Evolutionary conservation across 2,797 vertebrate species (phyloP), one percentile per base, ranked within the genome.

Genomic region (Hipposideros larvatus): DNA sequence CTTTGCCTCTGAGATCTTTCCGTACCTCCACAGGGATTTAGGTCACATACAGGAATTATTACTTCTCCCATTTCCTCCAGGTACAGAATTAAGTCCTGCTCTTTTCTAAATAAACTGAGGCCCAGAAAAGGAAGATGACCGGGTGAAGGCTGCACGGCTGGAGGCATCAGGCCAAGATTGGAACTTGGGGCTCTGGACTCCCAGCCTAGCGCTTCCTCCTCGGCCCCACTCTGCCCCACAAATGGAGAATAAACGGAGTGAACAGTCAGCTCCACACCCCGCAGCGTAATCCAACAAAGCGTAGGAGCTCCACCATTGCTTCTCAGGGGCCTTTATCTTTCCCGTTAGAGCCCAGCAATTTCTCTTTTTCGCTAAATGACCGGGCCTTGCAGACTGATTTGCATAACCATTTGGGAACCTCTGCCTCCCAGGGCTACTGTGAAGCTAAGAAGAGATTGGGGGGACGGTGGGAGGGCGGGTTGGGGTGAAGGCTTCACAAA

Each of bases 81-180:
- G 6, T 53, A 0, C 28, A 74, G n/a, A 65, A 94, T 83, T 90
- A n/a, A 8, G 26, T 80, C 80, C 43, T 87, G 31, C 19, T 66
- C 28, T 93, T 91, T 79, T 55, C 55, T 51, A 79, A 46, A 51
- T 31, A 65, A 53, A 61, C 15, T 55, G 46, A 84, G 37, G 46
- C 4, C 2, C n/a, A 15, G 31, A 66, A 82, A 95, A 73, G 51
- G 21, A 86, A 92, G 48, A 61, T 48, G 13, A 75, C 2, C 26
- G 26, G 24, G 37, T 19, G 9, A 93, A 74, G 46, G 8, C 4
- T 4, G 11, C 31, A 66, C 34, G 11, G 2, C n/a, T 57, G 0
- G 37, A 7, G 2, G n/a, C n/a, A n/a, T 85, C 59, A 43, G 48
- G 46, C 48, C 19, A 51, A 55, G 48, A 15, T 11, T 46, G 11